Evolutionary conservation across 2,113 vertebrate species (phyloP).

Genomic region (Psammodynastes pulverulentus): DNA sequence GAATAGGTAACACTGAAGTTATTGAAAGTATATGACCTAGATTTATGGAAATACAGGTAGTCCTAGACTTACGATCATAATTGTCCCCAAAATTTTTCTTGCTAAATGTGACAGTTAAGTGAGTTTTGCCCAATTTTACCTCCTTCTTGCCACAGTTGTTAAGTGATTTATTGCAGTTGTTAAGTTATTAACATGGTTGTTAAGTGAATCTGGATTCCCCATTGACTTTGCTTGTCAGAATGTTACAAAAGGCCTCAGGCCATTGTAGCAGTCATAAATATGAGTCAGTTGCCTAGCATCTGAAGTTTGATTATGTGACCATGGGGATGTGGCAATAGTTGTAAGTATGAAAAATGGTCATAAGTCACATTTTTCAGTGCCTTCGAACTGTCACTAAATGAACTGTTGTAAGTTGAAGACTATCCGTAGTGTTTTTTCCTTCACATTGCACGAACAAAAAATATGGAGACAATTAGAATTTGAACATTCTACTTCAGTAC

Average conservation of each 20-base stretch:
- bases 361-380: background rate
- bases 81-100: background rate
- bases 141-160: background rate
- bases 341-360: background rate
- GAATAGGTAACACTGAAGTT: slow-evolving; percentile 35
- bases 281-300: background rate
- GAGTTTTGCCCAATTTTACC: too few species aligned
- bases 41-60: background rate
- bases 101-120: background rate
- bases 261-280: background rate
- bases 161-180: background rate
- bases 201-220: background rate
- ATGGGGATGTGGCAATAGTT: background rate
- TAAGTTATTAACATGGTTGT: background rate
- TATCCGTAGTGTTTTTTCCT: background rate
- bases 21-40: slow-evolving; percentile 34
- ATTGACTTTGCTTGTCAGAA: background rate
- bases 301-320: background rate
- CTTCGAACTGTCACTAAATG: background rate
- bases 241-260: background rate
- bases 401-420: background rate
- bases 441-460: background rate
- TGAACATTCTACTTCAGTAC: background rate
- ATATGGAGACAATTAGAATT: background rate
- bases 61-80: background rate